Base-by-base conservation (phyloP, 1,140 invertebrate genomes). In the Drosophila kurseongensis region DNA sequence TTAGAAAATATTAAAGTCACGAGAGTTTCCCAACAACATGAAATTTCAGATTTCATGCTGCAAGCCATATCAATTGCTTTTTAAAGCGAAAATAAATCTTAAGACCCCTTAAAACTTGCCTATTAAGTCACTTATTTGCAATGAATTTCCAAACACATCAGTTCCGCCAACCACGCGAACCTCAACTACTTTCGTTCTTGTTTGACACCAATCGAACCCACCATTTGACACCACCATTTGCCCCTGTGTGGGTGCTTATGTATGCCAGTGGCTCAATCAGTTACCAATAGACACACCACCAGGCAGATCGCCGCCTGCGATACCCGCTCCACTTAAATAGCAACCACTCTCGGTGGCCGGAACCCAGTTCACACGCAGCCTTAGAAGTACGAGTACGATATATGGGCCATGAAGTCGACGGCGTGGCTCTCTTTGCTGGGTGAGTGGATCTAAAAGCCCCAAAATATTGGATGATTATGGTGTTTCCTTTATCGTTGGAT, bases 211-310 rank as follows among this genome's bases (percentile, higher is more conserved):
- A 58, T 52, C 41, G 41, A 57, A 69, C 29, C 27, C 48, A 51
- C 48, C 48, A 36, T 40, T 62, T 71, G 59, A 67, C 47, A 75
- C 78, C 76, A 62, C 73, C 38, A 44, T 50, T 36, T 23, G 27
- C 69, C 27, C 35, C 67, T 36, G 79, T 88, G 82, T 86, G 82
- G 82, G 82, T 86, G 82, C 67, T 83, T 83, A 76, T 80, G 52
- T 66, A 79, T 78, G 63, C 48, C 41, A 40, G 27, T 14, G n/a
- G 42, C 50, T 76, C 40, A 73, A 85, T 75, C 61, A 23, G 42
- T 60, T 63, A 42, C 51, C 50, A n/a, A 35, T 41, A 48, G 48
- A 52, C 60, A 67, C 83, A 86, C 88, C 66, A 41, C 23, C n/a
- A 48, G 48, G 50, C 60, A 67, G 82, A 86, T 86, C 66, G 45